phyloP scores from a whole-genome alignment of 2,888 invertebrate species.

The Tachina grossa region DNA sequence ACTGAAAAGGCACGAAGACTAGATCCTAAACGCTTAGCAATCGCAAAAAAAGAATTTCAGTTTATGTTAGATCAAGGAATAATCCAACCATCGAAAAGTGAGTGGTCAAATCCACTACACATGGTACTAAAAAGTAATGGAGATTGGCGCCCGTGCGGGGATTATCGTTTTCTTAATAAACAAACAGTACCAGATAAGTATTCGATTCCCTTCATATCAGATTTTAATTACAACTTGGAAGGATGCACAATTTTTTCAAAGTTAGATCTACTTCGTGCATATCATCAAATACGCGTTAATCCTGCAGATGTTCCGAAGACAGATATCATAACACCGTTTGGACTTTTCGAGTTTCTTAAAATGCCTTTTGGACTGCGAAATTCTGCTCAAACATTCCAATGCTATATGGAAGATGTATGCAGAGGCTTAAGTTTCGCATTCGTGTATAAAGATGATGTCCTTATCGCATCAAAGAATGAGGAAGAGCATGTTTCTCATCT shows the following conservation, averaged over 20 bases:
- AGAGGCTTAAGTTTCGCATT: neutral
- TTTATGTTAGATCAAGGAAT: constrained; percentile 4
- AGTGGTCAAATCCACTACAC: constrained; percentile 17
- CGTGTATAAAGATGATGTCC: neutral
- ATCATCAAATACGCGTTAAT: constrained; percentile 15
- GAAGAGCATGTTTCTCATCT: neutral
- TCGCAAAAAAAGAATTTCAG: neutral
- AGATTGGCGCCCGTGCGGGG: neutral
- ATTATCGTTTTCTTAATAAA: constrained; percentile 7
- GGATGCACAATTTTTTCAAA: too few relatives aligned
- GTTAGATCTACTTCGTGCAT: neutral
- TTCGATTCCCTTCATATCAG: neutral
- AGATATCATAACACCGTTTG: too few relatives aligned
- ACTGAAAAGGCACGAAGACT: neutral
- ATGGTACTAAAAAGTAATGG: constrained; percentile 7
- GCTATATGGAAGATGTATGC: constrained; percentile 17
- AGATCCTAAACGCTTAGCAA: constrained; percentile 1
- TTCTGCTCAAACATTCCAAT: constrained; percentile 1
- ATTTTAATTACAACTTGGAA: constrained; percentile 2
- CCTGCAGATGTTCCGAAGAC: neutral
- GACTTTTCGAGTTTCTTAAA: too few relatives aligned
- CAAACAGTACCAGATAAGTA: neutral
- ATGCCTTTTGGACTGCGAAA: neutral
- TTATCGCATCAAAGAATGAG: neutral
- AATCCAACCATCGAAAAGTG: constrained; percentile 24